Percentiles rank a stretch among this genome's conserved stretches.
Evolutionary conservation across 1,140 invertebrate species (phyloP).

Genomic region (Ditylenchus dipsaci): DNA sequence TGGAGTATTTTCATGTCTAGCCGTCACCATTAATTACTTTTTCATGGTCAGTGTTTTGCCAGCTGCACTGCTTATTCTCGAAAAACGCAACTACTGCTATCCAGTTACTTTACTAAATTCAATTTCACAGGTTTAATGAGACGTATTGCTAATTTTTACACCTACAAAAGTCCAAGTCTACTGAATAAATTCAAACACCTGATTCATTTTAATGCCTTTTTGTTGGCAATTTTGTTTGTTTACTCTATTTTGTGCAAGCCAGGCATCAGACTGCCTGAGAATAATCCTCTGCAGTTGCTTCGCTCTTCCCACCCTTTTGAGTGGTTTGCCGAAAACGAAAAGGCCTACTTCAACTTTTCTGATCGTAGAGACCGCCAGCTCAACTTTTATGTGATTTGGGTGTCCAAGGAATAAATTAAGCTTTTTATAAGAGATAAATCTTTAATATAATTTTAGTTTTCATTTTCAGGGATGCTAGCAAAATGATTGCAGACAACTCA

Average conservation of each 20-base stretch:
- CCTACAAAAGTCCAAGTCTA: neutral
- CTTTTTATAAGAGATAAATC: neutral
- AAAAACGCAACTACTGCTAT: neutral
- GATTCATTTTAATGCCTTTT: neutral
- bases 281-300: slow-evolving; percentile 45
- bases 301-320: slow-evolving; percentile 39
- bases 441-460: neutral
- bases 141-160: no score
- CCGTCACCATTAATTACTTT: slow-evolving; percentile 44
- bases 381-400: slow-evolving; percentile 42
- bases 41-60: slow-evolving; percentile 43
- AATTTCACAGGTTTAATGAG: no score
- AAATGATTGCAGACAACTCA: neutral
- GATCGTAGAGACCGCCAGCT: slow-evolving; percentile 18
- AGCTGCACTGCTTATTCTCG: slow-evolving; percentile 25
- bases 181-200: neutral
- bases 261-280: slow-evolving; percentile 32
- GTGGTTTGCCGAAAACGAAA: slow-evolving; percentile 42
- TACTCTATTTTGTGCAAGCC: slow-evolving; percentile 30
- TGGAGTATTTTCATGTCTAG: slow-evolving; percentile 47
- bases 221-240: slow-evolving; percentile 7
- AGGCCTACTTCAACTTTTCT: slow-evolving; percentile 36
- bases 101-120: no score
- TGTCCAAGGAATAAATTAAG: slow-evolving; percentile 7
- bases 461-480: neutral